Evolutionary conservation across 2,797 vertebrate species (phyloP).

Genomic region (Argentina silus): DNA sequence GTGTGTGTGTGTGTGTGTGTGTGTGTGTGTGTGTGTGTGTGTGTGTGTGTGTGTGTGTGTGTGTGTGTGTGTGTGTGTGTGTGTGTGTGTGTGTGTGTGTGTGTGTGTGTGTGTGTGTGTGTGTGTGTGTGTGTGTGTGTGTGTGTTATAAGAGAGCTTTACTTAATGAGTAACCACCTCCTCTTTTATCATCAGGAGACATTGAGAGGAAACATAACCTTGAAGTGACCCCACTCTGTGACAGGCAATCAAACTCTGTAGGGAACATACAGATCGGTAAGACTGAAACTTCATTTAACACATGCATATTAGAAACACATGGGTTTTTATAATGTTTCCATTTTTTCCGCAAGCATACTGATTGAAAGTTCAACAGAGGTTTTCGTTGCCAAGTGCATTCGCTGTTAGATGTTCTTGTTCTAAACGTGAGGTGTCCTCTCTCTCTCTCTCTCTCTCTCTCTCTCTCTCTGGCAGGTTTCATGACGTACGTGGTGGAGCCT

Average conservation of each 20-base stretch:
- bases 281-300: neutral
- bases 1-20: no score
- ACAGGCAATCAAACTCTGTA: constrained; percentile 81
- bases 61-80: no score
- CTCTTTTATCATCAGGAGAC: constrained; percentile 70
- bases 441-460: no score
- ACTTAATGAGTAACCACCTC: neutral
- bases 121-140: neutral
- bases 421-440: neutral
- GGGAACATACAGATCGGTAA: constrained; percentile 88
- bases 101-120: no score
- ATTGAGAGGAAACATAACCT: constrained; percentile 82
- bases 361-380: neutral
- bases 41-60: no score
- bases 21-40: no score
- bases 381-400: neutral
- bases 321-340: neutral
- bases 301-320: neutral
- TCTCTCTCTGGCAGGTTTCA: constrained; percentile 74
- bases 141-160: neutral
- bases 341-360: no score
- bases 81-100: no score
- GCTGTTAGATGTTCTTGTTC: neutral
- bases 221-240: constrained; percentile 83
- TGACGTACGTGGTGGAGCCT: constrained; percentile 85